Conservation (phyloP, 2,888 invertebrate species). For the Ischnura elegans region DNA sequence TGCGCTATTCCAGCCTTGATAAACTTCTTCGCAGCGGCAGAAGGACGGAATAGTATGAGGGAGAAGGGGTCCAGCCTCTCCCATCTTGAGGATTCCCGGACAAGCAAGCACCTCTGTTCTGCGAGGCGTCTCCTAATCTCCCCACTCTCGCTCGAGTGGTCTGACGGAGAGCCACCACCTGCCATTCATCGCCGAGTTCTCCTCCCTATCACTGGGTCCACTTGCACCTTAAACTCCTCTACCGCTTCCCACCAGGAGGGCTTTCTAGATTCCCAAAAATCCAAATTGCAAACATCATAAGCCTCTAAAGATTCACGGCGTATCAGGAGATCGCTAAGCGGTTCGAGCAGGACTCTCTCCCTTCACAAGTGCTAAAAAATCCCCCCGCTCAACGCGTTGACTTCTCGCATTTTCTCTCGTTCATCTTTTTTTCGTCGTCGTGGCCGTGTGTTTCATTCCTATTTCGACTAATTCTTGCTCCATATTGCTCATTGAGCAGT, state of each 20-base stretch:
- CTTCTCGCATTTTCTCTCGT: not conserved
- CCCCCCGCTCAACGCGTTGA: not conserved
- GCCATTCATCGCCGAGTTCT: not conserved
- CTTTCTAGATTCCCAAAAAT: constrained; percentile 18
- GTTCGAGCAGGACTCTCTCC: too few species aligned
- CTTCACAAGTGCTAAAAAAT: not conserved
- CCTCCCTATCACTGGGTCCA: not conserved
- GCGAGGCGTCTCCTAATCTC: not conserved
- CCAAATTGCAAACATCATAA: constrained; percentile 59
- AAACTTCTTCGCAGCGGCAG: not conserved
- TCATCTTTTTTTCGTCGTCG: not conserved
- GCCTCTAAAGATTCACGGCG: constrained; percentile 46
- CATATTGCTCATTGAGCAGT: not conserved
- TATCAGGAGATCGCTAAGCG: constrained; percentile 28
- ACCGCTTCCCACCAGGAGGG: not conserved
- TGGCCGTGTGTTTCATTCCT: not conserved
- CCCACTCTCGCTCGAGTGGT: not conserved
- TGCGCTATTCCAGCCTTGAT: constrained; percentile 29
- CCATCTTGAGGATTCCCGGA: too few species aligned
- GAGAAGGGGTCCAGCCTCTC: too few species aligned
- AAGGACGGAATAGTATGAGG: not conserved
- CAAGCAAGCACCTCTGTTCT: too few species aligned
- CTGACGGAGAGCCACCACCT: not conserved
- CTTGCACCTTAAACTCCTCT: not conserved
- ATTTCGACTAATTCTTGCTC: not conserved